Base-by-base conservation (phyloP, 2,888 invertebrate species). In the Eupeodes latifasciatus region DNA sequence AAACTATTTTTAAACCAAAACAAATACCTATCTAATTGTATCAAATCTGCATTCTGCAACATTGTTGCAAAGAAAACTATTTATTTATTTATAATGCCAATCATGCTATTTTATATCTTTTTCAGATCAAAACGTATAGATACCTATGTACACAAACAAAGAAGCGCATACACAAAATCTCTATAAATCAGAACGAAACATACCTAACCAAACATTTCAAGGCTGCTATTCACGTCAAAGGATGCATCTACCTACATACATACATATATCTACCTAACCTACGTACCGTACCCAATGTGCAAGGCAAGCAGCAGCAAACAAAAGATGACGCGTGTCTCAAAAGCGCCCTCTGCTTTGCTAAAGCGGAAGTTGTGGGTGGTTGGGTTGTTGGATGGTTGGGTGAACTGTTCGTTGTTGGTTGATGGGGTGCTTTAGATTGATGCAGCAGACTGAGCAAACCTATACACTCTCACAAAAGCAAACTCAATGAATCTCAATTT, bases 401-500 rank as follows among this genome's bases (percentile, higher is more conserved):
- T 19, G 16, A 16, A 27, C 27, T 3, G 3, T 2, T 27, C 27
- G 16, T 49, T 19, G 16, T 53, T 16, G 12, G 51, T 2, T 19
- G 66, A 10, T 78, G 49, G 34, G 34, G 51, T 72, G n/a, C 19
- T n/a, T 27, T n/a, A 44, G 3, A 62, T 11, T 40, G 40, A 40
- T 62, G 40, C 40, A 62, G 62, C 10, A 27, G 0, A 7, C 5
- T 34, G 14, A 4, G 11, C 10, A 59, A 36, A 64, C 34, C 40
- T 14, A 61, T 62, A 55, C 55, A 40, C n/a, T 62, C 55, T 40
- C 44, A 75, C 19, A 19, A 11, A 49, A 7, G 59, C 27, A 49
- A 87, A 74, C 77, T 81, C 66, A 62, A 87, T 80, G 72, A 72
- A 72, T 59, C 84, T 83, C 80, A 19, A 77, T 87, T 86, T 83